Conservation (phyloP, 2,797 vertebrate genomes). For the Oreochromis grahami region DNA sequence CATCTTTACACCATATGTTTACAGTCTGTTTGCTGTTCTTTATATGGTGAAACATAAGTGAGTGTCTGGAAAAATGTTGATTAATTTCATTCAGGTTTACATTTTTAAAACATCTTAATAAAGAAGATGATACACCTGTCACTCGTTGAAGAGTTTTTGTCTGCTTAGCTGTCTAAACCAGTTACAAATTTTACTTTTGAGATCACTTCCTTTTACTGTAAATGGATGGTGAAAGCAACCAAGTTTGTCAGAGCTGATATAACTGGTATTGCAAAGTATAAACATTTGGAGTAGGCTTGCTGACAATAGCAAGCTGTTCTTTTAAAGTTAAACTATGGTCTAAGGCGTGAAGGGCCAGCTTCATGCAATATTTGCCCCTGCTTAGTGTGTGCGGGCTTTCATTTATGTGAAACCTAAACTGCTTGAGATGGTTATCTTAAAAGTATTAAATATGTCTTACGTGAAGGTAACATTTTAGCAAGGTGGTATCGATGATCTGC, state of each 20-base stretch:
- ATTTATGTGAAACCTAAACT: neutral
- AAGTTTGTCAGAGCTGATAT: neutral
- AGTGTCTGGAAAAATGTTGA: neutral
- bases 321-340: neutral
- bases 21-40: neutral
- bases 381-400: neutral
- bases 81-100: neutral
- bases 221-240: neutral
- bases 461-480: conserved; percentile 96
- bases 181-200: neutral
- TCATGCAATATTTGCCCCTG: too few relatives aligned
- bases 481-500: conserved; percentile 96
- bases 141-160: neutral
- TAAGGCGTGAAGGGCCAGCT: neutral
- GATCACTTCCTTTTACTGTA: neutral
- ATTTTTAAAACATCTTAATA: neutral
- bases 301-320: neutral
- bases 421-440: neutral
- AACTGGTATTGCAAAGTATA: neutral
- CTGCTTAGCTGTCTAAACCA: neutral
- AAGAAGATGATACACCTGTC: neutral
- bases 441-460: conserved; percentile 67
- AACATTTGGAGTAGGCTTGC: neutral
- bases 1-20: neutral
- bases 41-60: neutral